A percentile compares a stretch with the other conserved stretches of the same genome.
Evolutionary conservation across 2,888 invertebrate genomes (phyloP).

Genomic region (Beris chalybata): DNA sequence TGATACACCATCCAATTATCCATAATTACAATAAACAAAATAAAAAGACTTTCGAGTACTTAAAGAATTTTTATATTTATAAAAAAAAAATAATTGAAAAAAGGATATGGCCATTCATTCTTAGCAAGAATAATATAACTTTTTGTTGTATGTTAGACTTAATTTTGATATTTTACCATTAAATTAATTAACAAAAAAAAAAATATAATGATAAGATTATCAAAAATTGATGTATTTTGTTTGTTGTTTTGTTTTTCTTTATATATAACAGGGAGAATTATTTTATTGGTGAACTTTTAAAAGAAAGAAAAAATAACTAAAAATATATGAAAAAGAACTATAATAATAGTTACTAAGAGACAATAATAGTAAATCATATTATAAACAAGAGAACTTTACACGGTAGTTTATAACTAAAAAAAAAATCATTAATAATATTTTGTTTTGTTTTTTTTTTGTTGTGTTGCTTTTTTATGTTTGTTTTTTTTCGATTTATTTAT

Average conservation of each 20-base stretch:
- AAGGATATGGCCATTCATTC: conserved; percentile 27
- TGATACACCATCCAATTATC: too few relatives aligned
- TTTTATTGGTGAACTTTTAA: conserved; percentile 18
- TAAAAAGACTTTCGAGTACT: conserved; percentile 5
- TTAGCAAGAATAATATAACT: conserved; percentile 20
- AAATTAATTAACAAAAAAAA: background rate
- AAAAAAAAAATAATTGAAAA: conserved; percentile 23
- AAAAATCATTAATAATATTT: conserved; percentile 5
- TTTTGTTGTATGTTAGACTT: conserved; percentile 2
- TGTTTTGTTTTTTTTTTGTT: conserved; percentile 13
- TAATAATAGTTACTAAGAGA: conserved; percentile 21
- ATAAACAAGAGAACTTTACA: conserved; percentile 32
- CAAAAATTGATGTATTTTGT: conserved; percentile 5
- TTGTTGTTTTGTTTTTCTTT: conserved; percentile 1
- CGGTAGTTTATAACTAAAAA: conserved; percentile 26
- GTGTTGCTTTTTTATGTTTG: conserved; percentile 25
- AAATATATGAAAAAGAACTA: conserved; percentile 21
- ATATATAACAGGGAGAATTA: conserved; percentile 21
- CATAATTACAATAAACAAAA: background rate
- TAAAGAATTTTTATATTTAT: conserved; percentile 29
- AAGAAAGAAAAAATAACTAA: conserved; percentile 15
- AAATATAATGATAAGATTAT: conserved; percentile 2
- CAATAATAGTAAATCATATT: conserved; percentile 27
- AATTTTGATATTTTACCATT: too few relatives aligned
- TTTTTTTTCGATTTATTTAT: conserved; percentile 18